Evolutionary conservation across 2,888 invertebrate species (phyloP).

Genomic region (Arge pagana): DNA sequence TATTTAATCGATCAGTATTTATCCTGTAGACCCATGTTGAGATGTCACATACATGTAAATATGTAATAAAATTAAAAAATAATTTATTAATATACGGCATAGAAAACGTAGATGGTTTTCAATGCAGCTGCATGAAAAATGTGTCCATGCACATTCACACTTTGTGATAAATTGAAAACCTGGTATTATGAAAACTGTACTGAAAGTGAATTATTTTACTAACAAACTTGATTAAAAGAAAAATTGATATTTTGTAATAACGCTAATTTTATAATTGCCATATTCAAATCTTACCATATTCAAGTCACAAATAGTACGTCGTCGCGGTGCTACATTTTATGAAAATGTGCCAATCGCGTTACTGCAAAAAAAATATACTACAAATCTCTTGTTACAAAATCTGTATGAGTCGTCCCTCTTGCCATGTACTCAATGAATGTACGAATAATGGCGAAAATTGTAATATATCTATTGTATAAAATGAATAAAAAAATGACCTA

Average conservation of each 20-base stretch:
- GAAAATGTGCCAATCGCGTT: too few relatives aligned
- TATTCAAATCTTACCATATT: too few relatives aligned
- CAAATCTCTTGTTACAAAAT: too few relatives aligned
- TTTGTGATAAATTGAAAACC: not conserved
- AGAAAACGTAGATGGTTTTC: too few relatives aligned
- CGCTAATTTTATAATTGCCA: too few relatives aligned
- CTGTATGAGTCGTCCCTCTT: too few relatives aligned
- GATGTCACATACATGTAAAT: constrained; percentile 12
- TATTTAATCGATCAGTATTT: too few relatives aligned
- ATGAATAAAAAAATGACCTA: not conserved
- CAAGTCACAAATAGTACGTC: too few relatives aligned
- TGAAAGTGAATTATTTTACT: constrained; percentile 9
- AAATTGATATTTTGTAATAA: constrained; percentile 14
- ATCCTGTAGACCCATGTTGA: constrained; percentile 5
- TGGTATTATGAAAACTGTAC: not conserved
- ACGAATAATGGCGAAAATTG: not conserved
- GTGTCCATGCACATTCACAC: too few relatives aligned
- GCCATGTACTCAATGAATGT: constrained; percentile 5
- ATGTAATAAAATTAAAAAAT: constrained; percentile 8
- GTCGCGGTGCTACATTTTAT: too few relatives aligned
- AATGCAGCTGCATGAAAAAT: too few relatives aligned
- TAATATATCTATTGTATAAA: constrained; percentile 4
- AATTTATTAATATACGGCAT: constrained; percentile 5
- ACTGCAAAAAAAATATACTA: too few relatives aligned
- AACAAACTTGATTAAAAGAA: not conserved